phyloP scores from a whole-genome alignment of 2,113 vertebrate genomes.

The Sturnira hondurensis region DNA sequence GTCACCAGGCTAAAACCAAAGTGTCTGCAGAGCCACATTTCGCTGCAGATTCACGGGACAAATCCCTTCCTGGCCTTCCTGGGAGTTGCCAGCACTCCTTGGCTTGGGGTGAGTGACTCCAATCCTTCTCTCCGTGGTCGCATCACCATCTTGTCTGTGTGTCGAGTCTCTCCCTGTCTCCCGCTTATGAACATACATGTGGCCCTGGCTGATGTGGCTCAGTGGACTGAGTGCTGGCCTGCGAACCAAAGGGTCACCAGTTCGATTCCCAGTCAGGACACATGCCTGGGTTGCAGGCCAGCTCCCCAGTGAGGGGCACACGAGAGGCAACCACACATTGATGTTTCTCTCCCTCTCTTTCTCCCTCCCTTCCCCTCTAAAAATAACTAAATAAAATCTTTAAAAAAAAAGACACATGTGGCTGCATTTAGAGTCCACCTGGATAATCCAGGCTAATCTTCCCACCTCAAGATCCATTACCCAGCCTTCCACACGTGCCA shows the following conservation, averaged over 20 bases:
- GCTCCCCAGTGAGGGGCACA: too few relatives aligned
- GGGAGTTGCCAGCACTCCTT: not conserved
- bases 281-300: too few relatives aligned
- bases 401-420: not conserved
- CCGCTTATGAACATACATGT: not conserved
- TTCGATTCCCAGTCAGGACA: too few relatives aligned
- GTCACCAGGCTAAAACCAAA: not conserved
- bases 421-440: not conserved
- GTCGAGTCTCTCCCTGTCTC: not conserved
- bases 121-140: not conserved
- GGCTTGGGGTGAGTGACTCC: not conserved
- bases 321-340: too few relatives aligned
- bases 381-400: too few relatives aligned
- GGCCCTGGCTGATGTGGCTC: too few relatives aligned
- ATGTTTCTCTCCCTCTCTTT: too few relatives aligned
- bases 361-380: too few relatives aligned
- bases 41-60: not conserved
- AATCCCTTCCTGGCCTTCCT: not conserved
- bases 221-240: too few relatives aligned
- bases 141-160: not conserved
- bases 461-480: not conserved
- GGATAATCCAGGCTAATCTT: not conserved
- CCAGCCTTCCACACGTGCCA: not conserved
- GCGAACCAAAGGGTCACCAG: too few relatives aligned
- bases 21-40: fast-evolving